A percentile compares a stretch with the other conserved stretches of the same genome.
phyloP scores from a whole-genome alignment of 1,140 invertebrate species.

The Chrysopa pallens region DNA sequence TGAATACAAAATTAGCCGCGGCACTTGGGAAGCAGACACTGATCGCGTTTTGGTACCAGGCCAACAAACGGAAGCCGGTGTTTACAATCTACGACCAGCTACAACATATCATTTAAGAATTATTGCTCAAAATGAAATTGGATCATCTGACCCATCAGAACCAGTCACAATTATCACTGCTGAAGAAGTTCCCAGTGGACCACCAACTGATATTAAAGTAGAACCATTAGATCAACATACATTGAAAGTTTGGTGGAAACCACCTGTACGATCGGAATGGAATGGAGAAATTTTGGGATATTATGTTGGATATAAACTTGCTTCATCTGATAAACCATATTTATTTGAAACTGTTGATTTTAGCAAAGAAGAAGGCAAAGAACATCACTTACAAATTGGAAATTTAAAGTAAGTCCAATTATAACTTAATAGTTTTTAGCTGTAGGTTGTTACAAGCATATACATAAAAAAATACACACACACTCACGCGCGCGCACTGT shows the following conservation, averaged over 20 bases:
- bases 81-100: slow-evolving; percentile 75
- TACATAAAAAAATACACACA: too few species aligned
- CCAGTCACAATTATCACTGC: slow-evolving; percentile 85
- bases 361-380: slow-evolving; percentile 75
- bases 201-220: slow-evolving; percentile 65
- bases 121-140: slow-evolving; percentile 88
- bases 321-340: slow-evolving; percentile 74
- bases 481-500: too few species aligned
- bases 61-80: slow-evolving; percentile 69
- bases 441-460: too few species aligned
- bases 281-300: slow-evolving; percentile 85
- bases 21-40: slow-evolving; percentile 66
- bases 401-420: slow-evolving; percentile 13
- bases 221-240: slow-evolving; percentile 85
- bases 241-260: slow-evolving; percentile 85
- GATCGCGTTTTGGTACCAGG: slow-evolving; percentile 71
- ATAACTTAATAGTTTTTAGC: not conserved
- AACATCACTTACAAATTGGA: slow-evolving; percentile 66
- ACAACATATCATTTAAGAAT: slow-evolving; percentile 85
- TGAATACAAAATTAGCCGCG: slow-evolving; percentile 82
- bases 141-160: slow-evolving; percentile 76
- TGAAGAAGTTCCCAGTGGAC: slow-evolving; percentile 80
- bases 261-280: slow-evolving; percentile 73
- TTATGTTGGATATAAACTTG: slow-evolving; percentile 79
- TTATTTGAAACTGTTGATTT: slow-evolving; percentile 87